Conservation (phyloP, 2,113 vertebrate genomes). For the Bostrychus sinensis region DNA sequence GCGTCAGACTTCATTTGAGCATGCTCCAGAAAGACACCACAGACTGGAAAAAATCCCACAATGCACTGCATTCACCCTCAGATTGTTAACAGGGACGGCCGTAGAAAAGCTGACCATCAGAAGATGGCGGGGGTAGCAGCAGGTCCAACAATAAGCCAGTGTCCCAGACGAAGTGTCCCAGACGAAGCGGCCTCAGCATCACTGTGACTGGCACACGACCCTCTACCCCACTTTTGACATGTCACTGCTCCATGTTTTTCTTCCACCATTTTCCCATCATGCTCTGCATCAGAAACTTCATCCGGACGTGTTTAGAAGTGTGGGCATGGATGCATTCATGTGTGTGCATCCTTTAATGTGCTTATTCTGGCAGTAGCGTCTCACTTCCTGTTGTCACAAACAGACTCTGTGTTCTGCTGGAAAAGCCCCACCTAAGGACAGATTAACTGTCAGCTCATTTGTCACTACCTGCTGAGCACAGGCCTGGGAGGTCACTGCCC, state of each 20-base stretch:
- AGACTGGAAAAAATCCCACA: constrained; percentile 71
- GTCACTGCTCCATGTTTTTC: constrained; percentile 14
- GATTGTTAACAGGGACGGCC: constrained; percentile 57
- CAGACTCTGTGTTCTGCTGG: constrained; percentile 55
- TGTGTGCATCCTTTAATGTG: constrained; percentile 62
- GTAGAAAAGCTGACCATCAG: constrained; percentile 53
- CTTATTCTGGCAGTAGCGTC: constrained; percentile 51
- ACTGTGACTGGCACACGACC: constrained; percentile 15
- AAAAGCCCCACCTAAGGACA: constrained; percentile 71
- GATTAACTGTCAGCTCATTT: constrained; percentile 77
- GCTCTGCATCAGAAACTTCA: constrained; percentile 22
- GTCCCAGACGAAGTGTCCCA: constrained; percentile 33
- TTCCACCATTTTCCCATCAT: constrained; percentile 11
- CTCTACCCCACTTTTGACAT: constrained; percentile 4
- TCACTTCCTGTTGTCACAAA: constrained; percentile 73
- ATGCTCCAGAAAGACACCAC: constrained; percentile 59
- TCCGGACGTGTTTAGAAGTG: constrained; percentile 32
- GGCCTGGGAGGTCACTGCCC: constrained; percentile 67
- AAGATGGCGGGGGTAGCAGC: constrained; percentile 36
- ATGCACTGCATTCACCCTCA: constrained; percentile 70
- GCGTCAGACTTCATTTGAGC: constrained; percentile 70
- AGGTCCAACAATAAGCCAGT: constrained; percentile 59
- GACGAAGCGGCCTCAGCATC: constrained; percentile 30
- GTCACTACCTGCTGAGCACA: constrained; percentile 78
- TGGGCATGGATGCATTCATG: constrained; percentile 56